These are phyloP conservation scores for Melinaea menophilus DNA, from an alignment of 2,888 invertebrate species.

Conservation along the genomic window DNA sequence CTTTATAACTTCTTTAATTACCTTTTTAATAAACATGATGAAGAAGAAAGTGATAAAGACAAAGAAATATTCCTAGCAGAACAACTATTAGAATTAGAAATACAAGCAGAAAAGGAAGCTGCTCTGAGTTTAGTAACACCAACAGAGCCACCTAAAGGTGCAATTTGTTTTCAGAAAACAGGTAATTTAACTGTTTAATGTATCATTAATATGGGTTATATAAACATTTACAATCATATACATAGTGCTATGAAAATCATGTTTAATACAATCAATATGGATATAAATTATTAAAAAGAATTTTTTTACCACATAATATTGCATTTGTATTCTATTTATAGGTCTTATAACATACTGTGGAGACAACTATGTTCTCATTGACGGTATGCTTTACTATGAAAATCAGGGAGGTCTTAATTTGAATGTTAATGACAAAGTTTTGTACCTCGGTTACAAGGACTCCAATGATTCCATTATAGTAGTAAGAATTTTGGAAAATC, in stretches of 20 bases:
- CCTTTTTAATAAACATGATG: slow-evolving; percentile 44
- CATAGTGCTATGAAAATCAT: no score
- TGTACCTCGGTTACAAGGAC: slow-evolving; percentile 76
- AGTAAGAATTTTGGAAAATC: slow-evolving; percentile 76
- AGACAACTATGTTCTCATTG: slow-evolving; percentile 75
- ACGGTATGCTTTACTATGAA: slow-evolving; percentile 78
- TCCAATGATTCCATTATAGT: slow-evolving; percentile 67
- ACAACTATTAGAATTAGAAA: slow-evolving; percentile 61
- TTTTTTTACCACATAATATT: not conserved
- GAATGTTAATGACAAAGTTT: slow-evolving; percentile 73
- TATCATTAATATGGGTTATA: not conserved
- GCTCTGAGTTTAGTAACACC: slow-evolving; percentile 20
- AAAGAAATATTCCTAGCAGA: slow-evolving; percentile 62
- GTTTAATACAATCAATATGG: not conserved
- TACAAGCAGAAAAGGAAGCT: slow-evolving; percentile 37
- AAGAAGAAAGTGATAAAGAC: slow-evolving; percentile 43
- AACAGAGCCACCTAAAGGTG: slow-evolving; percentile 40
- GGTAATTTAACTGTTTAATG: slow-evolving; percentile 39
- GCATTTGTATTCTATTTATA: slow-evolving; percentile 36
- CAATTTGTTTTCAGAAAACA: slow-evolving; percentile 59
- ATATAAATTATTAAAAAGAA: not conserved
- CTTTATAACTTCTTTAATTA: slow-evolving; percentile 58
- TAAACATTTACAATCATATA: no score
- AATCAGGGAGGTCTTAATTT: slow-evolving; percentile 53
- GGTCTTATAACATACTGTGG: slow-evolving; percentile 80